These are phyloP conservation scores for Gymnoscopelus microlampas DNA, from an alignment of 2,797 vertebrate species.

Conservation along the genomic window DNA sequence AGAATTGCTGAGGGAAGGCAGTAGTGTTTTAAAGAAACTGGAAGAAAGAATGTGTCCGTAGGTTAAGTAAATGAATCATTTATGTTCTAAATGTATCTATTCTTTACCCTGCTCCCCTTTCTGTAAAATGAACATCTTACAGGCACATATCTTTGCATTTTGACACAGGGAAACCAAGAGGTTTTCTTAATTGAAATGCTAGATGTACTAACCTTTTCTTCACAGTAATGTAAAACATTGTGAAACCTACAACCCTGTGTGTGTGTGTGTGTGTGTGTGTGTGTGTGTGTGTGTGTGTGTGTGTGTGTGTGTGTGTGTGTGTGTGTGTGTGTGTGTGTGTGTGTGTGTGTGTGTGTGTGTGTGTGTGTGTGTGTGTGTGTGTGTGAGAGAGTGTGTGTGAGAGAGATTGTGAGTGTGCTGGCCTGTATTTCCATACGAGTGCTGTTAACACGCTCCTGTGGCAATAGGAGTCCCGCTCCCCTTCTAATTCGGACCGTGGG, in stretches of 20 bases:
- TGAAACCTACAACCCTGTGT: slow-evolving; percentile 63
- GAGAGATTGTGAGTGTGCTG: neutral
- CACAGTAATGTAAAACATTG: slow-evolving; percentile 71
- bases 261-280: slow-evolving; percentile 35
- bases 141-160: slow-evolving; percentile 55
- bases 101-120: slow-evolving; percentile 87
- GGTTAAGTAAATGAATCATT: slow-evolving; percentile 98
- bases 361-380: slow-evolving; percentile 8
- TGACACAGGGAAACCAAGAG: slow-evolving; percentile 44
- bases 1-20: slow-evolving; percentile 94
- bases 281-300: slow-evolving; percentile 34
- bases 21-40: slow-evolving; percentile 97
- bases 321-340: slow-evolving; percentile 41
- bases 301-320: slow-evolving; percentile 38
- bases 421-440: slow-evolving; percentile 20
- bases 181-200: slow-evolving; percentile 42
- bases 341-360: slow-evolving; percentile 45
- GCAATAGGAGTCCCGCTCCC: slow-evolving; percentile 91
- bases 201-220: slow-evolving; percentile 89
- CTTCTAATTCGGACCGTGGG: slow-evolving; percentile 91
- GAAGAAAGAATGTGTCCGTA: slow-evolving; percentile 98
- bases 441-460: slow-evolving; percentile 86
- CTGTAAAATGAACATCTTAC: slow-evolving; percentile 86
- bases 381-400: neutral
- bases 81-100: slow-evolving; percentile 90